Evolutionary conservation across 1,140 invertebrate species (phyloP), one percentile per base, ranked within the genome.

Genomic region (Vanessa tameamea): DNA sequence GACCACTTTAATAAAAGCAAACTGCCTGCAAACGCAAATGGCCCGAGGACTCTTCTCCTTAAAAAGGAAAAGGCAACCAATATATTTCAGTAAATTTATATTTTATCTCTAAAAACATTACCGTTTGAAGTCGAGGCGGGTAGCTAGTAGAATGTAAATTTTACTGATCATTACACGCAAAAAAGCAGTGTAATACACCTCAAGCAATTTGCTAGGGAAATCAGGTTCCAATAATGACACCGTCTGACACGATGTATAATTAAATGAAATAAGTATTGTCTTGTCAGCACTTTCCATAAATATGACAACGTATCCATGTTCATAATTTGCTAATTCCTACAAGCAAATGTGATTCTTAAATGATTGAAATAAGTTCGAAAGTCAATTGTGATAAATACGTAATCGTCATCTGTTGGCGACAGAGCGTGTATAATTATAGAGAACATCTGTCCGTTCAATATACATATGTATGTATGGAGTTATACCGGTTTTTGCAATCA

Each of bases 261-360:
- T 72, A 73, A 82, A 72, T 79, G 68, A 75, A 75, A 71, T 71
- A 72, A 76, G 69, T 59, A 37, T 64, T 79, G 80, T 83, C 77
- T 77, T 80, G 79, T 78, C 70, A 55, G 64, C 61, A 69, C 72
- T 81, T 81, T 77, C 72, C 69, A 77, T 75, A 78, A 75, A 80
- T 78, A 79, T 73, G 55, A 68, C 61, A 53, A 43, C 20, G 50
- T 53, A 23, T 12, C 61, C 65, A 64, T 47, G 20, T 9, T 26
- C 51, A 43, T 68, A 57, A 47, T 57, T 13, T 15, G 53, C 3
- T 37, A 47, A 50, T 61, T 57, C 48, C 23, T n/a, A 4, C 31
- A 63, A n/a, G 68, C 55, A 7, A 63, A n/a, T 50, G 3, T 69
- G 31, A 47, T 14, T 16, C 11, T 69, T 69, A 63, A 16, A 0